Conservation (phyloP, 2,888 invertebrate genomes). For the Euclidia mi region DNA sequence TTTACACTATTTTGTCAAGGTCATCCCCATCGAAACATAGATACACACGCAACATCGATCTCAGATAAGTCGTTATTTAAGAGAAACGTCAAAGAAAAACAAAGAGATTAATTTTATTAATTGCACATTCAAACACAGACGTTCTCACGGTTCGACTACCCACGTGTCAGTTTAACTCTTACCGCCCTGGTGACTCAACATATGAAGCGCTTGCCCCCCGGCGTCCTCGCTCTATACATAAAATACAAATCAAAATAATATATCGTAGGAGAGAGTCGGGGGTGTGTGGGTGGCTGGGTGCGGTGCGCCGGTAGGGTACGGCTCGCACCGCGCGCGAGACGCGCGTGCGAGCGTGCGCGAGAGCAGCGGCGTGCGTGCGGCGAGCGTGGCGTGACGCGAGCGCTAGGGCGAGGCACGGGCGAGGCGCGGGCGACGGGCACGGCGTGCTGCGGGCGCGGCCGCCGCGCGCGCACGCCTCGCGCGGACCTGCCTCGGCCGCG, state of each 20-base stretch:
- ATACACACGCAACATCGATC: conserved; percentile 90
- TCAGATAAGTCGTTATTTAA: conserved; percentile 89
- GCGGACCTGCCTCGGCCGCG: too few relatives aligned
- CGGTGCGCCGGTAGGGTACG: conserved; percentile 70
- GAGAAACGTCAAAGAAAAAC: conserved; percentile 90
- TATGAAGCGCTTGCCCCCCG: conserved; percentile 96
- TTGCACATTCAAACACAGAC: conserved; percentile 90
- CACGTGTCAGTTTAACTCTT: conserved; percentile 91
- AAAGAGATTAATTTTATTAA: conserved; percentile 86
- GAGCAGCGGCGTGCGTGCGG: conserved; percentile 26
- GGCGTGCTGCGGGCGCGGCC: conserved; percentile 56
- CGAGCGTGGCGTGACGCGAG: conserved; percentile 54
- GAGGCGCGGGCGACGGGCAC: conserved; percentile 59
- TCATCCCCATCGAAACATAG: conserved; percentile 90
- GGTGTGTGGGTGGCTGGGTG: conserved; percentile 84
- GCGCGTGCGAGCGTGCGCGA: conserved; percentile 59
- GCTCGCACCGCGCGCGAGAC: conserved; percentile 57
- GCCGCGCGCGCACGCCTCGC: conserved; percentile 44
- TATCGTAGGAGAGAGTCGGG: conserved; percentile 88
- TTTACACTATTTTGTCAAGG: conserved; percentile 86
- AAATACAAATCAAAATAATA: conserved; percentile 90
- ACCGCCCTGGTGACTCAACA: conserved; percentile 98
- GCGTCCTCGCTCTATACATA: conserved; percentile 97
- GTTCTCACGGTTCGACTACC: conserved; percentile 89
- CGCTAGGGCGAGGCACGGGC: conserved; percentile 58